phyloP scores from a whole-genome alignment of 2,797 vertebrate genomes.

The Eremophila alpestris region DNA sequence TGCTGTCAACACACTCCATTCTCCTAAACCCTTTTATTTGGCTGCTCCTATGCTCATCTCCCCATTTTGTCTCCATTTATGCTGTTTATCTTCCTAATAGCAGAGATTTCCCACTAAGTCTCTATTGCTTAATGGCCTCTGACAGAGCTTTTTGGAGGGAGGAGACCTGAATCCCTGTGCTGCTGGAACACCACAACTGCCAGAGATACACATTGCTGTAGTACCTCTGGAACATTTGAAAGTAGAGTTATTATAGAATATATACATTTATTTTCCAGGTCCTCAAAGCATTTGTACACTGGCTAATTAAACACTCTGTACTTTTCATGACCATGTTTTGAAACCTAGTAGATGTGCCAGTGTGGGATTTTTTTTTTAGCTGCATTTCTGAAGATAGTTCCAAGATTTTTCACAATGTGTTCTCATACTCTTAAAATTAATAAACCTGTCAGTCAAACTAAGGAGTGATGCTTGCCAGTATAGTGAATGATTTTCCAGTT shows the following conservation, averaged over 20 bases:
- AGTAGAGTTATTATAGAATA: neutral
- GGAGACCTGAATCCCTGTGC: neutral
- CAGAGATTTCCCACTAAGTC: neutral
- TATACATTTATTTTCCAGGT: neutral
- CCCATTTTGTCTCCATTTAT: neutral
- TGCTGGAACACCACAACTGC: neutral
- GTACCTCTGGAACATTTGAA: neutral
- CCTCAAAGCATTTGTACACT: neutral
- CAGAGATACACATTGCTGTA: neutral
- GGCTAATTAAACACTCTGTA: neutral
- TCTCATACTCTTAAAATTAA: constrained; percentile 22
- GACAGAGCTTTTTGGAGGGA: neutral
- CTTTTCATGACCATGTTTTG: neutral
- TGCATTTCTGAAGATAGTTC: constrained; percentile 20
- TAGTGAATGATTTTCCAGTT: constrained; percentile 6
- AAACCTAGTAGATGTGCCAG: neutral
- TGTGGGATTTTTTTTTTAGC: neutral
- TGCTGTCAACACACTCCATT: neutral
- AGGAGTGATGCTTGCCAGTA: neutral
- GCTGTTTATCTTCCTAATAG: neutral
- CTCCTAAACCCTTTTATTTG: neutral
- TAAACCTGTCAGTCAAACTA: neutral
- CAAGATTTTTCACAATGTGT: constrained; percentile 5
- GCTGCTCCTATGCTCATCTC: neutral
- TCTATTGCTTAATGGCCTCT: neutral